These are phyloP conservation scores for Ceratina calcarata DNA, from an alignment of 1,140 invertebrate genomes.

Conservation along the genomic window DNA sequence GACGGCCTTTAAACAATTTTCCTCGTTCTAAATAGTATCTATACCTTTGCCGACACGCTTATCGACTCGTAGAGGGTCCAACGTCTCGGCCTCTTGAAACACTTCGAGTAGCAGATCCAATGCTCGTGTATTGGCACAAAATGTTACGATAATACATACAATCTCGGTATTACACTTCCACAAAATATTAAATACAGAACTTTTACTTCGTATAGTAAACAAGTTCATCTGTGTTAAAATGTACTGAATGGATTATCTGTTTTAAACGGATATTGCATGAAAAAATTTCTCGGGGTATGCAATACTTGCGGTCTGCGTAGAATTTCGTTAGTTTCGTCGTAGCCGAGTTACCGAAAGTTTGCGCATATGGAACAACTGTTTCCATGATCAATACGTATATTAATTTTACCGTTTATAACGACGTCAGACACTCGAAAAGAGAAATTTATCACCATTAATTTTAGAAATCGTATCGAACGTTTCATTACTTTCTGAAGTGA, in stretches of 20 bases:
- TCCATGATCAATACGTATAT: slow-evolving; percentile 15
- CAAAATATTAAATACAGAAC: no score
- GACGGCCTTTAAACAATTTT: slow-evolving; percentile 47
- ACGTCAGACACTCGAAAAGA: no score
- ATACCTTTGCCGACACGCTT: slow-evolving; percentile 12
- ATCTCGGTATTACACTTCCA: no score
- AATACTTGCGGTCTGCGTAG: not conserved
- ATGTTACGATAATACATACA: no score
- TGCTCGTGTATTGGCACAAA: no score
- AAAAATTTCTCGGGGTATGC: no score
- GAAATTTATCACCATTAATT: slow-evolving; percentile 13
- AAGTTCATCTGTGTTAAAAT: no score
- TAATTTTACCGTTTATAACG: not conserved
- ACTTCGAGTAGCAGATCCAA: no score
- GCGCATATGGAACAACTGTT: not conserved
- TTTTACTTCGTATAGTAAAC: no score
- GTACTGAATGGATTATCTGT: no score
- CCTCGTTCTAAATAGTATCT: slow-evolving; percentile 26
- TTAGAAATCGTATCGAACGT: not conserved
- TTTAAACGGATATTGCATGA: no score
- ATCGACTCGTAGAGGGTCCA: slow-evolving; percentile 15
- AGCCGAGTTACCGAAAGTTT: slow-evolving; percentile 7
- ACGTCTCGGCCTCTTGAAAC: slow-evolving; percentile 15
- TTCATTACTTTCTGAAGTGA: not conserved
- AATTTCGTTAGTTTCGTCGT: not conserved